Evolutionary conservation across 2,888 invertebrate species (phyloP).

Genomic region (Harpalus rufipes): DNA sequence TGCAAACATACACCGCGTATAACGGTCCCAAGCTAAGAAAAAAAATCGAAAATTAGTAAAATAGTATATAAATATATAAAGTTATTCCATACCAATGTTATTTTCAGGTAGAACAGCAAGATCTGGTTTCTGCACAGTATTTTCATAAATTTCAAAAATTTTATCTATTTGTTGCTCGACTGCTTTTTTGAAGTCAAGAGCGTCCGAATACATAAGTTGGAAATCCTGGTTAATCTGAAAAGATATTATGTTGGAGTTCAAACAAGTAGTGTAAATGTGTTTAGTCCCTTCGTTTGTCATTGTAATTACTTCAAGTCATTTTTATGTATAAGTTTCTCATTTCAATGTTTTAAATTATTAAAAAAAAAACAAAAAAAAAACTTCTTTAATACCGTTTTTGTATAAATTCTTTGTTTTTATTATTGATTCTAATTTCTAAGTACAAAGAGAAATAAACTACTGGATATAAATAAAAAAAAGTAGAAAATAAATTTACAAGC

Average conservation of each 20-base stretch:
- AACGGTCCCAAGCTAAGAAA: conserved; percentile 11
- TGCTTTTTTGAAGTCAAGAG: conserved; percentile 3
- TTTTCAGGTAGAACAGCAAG: not conserved
- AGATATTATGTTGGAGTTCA: not conserved
- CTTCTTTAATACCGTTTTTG: not conserved
- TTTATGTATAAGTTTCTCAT: conserved; percentile 4
- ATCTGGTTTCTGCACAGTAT: not conserved
- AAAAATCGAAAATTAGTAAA: conserved; percentile 14
- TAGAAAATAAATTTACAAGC: conserved; percentile 1
- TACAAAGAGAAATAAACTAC: not conserved
- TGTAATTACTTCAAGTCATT: not conserved
- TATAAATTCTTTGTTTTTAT: not conserved
- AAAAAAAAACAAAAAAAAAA: not conserved
- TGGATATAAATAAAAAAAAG: conserved; percentile 2
- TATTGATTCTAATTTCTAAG: not conserved
- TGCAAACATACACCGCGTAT: conserved; percentile 8
- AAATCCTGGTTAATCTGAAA: conserved; percentile 6
- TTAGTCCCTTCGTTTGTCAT: not conserved
- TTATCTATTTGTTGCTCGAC: conserved; percentile 9
- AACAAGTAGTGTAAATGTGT: not conserved
- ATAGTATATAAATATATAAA: conserved; percentile 17
- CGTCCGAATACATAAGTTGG: not conserved
- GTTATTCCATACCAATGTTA: conserved; percentile 7
- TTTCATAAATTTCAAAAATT: conserved; percentile 24
- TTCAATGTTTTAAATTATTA: not conserved